Evolutionary conservation across 2,113 vertebrate genomes (phyloP).

Genomic region (Nettapus auritus): DNA sequence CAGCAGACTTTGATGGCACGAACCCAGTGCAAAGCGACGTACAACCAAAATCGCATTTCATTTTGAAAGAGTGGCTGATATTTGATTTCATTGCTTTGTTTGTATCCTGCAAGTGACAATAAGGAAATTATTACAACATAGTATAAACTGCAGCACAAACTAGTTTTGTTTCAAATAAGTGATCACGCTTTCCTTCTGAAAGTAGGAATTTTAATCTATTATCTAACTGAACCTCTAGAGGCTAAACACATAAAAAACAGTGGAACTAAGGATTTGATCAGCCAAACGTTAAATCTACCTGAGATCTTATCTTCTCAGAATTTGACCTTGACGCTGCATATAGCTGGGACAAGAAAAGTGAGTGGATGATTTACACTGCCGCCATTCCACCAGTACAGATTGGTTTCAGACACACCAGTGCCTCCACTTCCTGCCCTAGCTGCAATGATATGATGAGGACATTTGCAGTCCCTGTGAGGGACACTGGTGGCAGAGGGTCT

Average conservation of each 20-base stretch:
- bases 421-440: neutral
- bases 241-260: neutral
- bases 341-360: neutral
- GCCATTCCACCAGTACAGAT: neutral
- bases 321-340: neutral
- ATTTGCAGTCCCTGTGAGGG: neutral
- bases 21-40: neutral
- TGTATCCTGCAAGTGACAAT: slow-evolving; percentile 54
- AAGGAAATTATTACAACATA: neutral
- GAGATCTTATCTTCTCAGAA: neutral
- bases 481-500: neutral
- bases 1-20: slow-evolving; percentile 45
- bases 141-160: neutral
- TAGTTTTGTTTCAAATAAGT: neutral
- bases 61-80: slow-evolving; percentile 50
- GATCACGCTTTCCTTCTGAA: neutral
- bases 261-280: neutral
- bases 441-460: rapidly evolving
- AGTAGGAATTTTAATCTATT: neutral
- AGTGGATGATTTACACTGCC: neutral
- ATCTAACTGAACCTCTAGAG: neutral
- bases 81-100: slow-evolving; percentile 24
- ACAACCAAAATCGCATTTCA: slow-evolving; percentile 72
- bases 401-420: neutral
- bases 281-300: neutral